Evolutionary conservation across 2,888 invertebrate species (phyloP), one percentile per base, ranked within the genome.

Genomic region (Crematogaster levior): DNA sequence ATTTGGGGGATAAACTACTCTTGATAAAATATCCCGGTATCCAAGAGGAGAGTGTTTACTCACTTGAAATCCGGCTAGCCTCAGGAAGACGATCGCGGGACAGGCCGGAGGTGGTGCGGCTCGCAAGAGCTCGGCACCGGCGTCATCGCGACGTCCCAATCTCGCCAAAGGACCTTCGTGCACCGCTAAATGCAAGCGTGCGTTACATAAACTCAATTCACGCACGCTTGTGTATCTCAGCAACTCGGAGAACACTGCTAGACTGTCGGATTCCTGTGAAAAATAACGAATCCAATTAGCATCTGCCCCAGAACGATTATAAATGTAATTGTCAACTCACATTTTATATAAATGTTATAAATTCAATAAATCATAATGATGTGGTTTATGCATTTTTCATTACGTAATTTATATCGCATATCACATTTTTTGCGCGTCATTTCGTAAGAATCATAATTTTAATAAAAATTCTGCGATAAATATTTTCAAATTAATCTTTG

Each of bases 171-270:
- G 94, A 79, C 94, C 94, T 84, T 94, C 94, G 89, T 94, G 94
- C 53, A 94, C 93, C n/a, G 95, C 94, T 82, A 95, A 93, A 93
- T 95, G 95, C 66, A 95, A 93, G 43, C 95, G 94, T 61, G 95
- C 95, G 90, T 95, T 95, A 89, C 95, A 95, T 77, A 95, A 92
- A 85, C 95, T 95, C 89, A 95, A 91, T 90, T 95, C 95, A 81
- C 95, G 94, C 12, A 95, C 94, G 83, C 94, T 95, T 79, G 95
- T 95, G 83, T 95, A 94, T 86, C 94, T 93, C 83, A 95, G 93
- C 87, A 95, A 94, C 79, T 95, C 94, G 77, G 95, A 93, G 89
- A 95, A 94, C 60, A 95, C 95, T 30, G 95, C 94, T 75, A 95
- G 90, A 34, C 95, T 95, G 63, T 94, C 94, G 72, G 95, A 94